These are phyloP conservation scores for Megalops cyprinoides DNA, from an alignment of 2,797 vertebrate genomes.

Conservation along the genomic window DNA sequence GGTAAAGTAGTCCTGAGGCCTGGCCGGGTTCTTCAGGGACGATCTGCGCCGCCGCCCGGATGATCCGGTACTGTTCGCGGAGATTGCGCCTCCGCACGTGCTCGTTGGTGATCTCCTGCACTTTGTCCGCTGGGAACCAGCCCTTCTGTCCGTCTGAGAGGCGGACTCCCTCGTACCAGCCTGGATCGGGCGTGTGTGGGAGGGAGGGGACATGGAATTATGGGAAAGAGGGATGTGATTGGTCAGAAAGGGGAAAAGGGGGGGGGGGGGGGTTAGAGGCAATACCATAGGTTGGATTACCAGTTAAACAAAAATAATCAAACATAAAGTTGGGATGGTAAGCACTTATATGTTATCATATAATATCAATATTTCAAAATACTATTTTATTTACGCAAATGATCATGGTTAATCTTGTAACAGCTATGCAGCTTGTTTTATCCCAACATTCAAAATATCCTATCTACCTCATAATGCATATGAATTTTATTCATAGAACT, in stretches of 20 bases:
- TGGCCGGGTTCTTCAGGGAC: slow-evolving; percentile 43
- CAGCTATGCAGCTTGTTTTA: no score
- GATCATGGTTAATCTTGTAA: no score
- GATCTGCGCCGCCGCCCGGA: slow-evolving; percentile 68
- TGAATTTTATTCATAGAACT: no score
- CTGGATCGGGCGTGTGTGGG: slow-evolving; percentile 55
- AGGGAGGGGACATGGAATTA: background rate
- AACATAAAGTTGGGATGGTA: background rate
- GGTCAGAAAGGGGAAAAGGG: background rate
- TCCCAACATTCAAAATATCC: no score
- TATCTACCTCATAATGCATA: no score
- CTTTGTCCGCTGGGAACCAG: slow-evolving; percentile 80
- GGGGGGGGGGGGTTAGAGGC: background rate
- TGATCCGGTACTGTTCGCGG: slow-evolving; percentile 80
- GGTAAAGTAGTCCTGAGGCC: background rate
- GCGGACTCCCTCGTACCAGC: slow-evolving; percentile 82
- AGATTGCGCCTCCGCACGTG: slow-evolving; percentile 85
- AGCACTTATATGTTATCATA: no score
- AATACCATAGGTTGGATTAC: no score
- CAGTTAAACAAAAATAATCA: background rate
- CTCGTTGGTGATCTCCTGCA: slow-evolving; percentile 90
- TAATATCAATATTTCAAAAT: no score
- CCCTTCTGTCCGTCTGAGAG: slow-evolving; percentile 81
- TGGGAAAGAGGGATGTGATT: background rate
- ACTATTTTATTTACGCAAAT: no score